Conservation (phyloP, 30 jellyfish, hydroid and myxozoan genomes). For the Cassiopea andromeda region DNA sequence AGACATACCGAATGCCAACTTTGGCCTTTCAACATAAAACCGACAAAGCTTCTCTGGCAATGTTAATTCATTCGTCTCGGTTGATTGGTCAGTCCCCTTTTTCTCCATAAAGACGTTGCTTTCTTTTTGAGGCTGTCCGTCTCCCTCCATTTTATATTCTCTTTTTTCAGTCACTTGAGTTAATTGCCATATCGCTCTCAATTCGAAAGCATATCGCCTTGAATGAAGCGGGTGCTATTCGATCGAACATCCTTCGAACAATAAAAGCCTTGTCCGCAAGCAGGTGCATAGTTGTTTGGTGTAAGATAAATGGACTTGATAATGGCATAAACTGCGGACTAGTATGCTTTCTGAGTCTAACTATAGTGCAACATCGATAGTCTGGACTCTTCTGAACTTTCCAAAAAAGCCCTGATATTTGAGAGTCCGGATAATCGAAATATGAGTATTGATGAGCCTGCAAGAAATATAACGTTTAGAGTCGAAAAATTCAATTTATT, state of each 20-base stretch:
- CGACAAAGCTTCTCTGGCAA: constrained; percentile 78
- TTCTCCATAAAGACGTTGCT: constrained; percentile 32
- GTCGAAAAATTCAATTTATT: too few species aligned
- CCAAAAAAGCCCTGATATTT: too few species aligned
- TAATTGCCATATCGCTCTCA: constrained; percentile 9
- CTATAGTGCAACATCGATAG: neutral
- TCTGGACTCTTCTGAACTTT: neutral
- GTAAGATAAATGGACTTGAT: neutral
- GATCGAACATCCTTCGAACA: constrained; percentile 26
- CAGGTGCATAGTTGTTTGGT: constrained; percentile 23
- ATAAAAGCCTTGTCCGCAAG: constrained; percentile 45
- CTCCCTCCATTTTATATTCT: constrained; percentile 4
- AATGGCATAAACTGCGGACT: constrained; percentile 7
- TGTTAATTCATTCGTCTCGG: constrained; percentile 36
- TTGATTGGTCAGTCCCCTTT: constrained; percentile 1
- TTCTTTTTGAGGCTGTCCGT: constrained; percentile 15
- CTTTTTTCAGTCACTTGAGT: constrained; percentile 3
- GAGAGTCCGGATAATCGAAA: too few species aligned
- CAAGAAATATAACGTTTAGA: too few species aligned
- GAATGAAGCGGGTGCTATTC: constrained; percentile 17
- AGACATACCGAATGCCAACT: constrained; percentile 83
- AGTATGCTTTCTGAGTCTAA: neutral
- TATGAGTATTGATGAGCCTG: too few species aligned
- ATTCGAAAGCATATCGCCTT: neutral
- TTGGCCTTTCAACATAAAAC: constrained; percentile 83